These are phyloP conservation scores for Gastrophysa polygoni DNA, from an alignment of 2,888 invertebrate genomes.

Conservation along the genomic window DNA sequence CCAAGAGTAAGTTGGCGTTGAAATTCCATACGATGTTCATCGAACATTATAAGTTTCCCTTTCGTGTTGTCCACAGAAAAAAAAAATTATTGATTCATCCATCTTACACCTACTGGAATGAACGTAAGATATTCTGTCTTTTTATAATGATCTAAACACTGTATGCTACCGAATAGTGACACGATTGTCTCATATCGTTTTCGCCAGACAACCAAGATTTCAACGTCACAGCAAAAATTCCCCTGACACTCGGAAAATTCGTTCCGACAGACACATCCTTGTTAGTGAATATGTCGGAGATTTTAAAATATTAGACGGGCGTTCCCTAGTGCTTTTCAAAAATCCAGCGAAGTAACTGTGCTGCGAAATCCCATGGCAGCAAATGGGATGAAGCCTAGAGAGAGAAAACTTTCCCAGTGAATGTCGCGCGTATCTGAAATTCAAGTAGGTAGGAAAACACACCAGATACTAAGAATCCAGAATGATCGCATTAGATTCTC, in stretches of 20 bases:
- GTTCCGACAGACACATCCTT: slow-evolving; percentile 28
- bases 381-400: background rate
- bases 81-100: no score
- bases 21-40: no score
- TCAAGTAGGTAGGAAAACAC: background rate
- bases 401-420: background rate
- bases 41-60: no score
- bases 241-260: slow-evolving; percentile 22
- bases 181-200: background rate
- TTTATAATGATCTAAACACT: no score
- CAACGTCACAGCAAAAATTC: slow-evolving; percentile 21
- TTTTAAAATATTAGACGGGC: slow-evolving; percentile 29
- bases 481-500: background rate
- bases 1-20: no score
- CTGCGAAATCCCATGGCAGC: slow-evolving; percentile 4
- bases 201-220: slow-evolving; percentile 8
- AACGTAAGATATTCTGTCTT: no score
- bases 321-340: slow-evolving; percentile 16
- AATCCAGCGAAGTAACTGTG: slow-evolving; percentile 27
- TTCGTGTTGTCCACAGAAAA: no score
- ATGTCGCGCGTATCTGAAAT: background rate
- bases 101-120: no score
- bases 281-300: slow-evolving; percentile 29
- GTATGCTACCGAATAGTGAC: no score
- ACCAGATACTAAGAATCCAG: background rate